Evolutionary conservation across 2,113 vertebrate species (phyloP).

Genomic region (Hemibagrus wyckioides): DNA sequence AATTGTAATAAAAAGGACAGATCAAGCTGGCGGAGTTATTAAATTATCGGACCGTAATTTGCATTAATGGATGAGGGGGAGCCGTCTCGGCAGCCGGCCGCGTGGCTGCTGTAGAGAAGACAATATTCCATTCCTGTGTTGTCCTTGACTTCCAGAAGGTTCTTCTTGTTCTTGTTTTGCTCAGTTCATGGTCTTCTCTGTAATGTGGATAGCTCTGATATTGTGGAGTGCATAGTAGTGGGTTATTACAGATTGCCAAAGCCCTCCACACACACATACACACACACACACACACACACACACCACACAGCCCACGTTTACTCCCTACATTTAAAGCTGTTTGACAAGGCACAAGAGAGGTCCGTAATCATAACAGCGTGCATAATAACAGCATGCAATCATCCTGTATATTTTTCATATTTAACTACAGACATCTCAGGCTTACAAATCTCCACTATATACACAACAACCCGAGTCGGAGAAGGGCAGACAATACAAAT

Average conservation of each 20-base stretch:
- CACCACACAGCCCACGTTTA: slow-evolving; percentile 17
- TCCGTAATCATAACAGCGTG: not conserved
- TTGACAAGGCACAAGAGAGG: slow-evolving; percentile 15
- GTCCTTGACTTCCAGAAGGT: slow-evolving; percentile 74
- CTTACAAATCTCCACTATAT: slow-evolving; percentile 6
- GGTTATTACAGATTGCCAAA: slow-evolving; percentile 32
- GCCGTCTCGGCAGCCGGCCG: slow-evolving; percentile 72
- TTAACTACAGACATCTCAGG: slow-evolving; percentile 29
- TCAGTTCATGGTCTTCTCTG: not conserved
- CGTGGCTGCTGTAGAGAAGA: slow-evolving; percentile 67
- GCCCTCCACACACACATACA: not conserved
- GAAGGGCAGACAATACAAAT: slow-evolving; percentile 43
- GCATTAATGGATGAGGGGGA: slow-evolving; percentile 82
- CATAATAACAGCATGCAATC: slow-evolving; percentile 24
- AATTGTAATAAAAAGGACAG: slow-evolving; percentile 99
- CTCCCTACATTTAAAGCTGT: slow-evolving; percentile 24
- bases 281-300: not conserved
- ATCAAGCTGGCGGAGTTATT: slow-evolving; percentile 94
- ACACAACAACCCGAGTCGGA: not conserved
- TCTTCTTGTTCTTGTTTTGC: slow-evolving; percentile 8
- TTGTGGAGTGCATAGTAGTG: not conserved
- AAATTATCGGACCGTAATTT: slow-evolving; percentile 93
- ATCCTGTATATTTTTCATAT: slow-evolving; percentile 20
- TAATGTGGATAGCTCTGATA: slow-evolving; percentile 3
- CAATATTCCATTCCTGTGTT: slow-evolving; percentile 68